Base-by-base conservation (phyloP, 2,888 invertebrate genomes). In the Cyaniris semiargus region DNA sequence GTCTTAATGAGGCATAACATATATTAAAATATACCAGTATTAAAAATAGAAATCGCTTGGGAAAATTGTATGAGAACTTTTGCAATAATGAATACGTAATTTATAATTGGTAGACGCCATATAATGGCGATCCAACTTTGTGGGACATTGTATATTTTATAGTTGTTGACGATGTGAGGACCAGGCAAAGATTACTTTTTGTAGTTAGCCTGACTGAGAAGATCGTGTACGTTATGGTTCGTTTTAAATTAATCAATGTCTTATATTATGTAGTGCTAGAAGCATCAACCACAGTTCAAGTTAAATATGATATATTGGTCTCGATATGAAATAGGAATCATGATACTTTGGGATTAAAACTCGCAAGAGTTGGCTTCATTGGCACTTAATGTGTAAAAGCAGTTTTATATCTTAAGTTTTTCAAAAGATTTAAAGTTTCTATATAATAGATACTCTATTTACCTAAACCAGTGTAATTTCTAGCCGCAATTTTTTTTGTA, bases 71-170 rank as follows among this genome's bases (percentile, higher is more conserved):
- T 60, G 18, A 48, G 48, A 38, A 66, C 66, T 66, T 79, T 74
- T 78, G 79, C 78, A 79, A 80, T 79, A 79, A 80, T 58, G 72
- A 78, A 80, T 79, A 81, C 78, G 79, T 80, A 80, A 81, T 76
- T 76, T 78, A 76, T 76, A 78, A 78, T 75, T 80, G 79, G 80
- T 80, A 80, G 58, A 70, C 31, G 85, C 82, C 92, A 92, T 92
- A 80, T 89, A 89, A 92, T 92, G 92, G 82, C 84, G 85, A 77
- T 83, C 85, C 83, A 79, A 83, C 85, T 88, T 86, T 85, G 56
- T 56, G 84, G 84, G 88, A 87, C 88, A 85, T 87, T 85, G 85
- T 89, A 89, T 85, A 84, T 83, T 85, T 85, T 85, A 85, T 84
- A 81, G 70, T 80, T 78, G 79, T 81, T 82, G 77, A 83, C 81